Evolutionary conservation across 2,888 invertebrate species (phyloP).

Genomic region (Nephrotoma flavescens): DNA sequence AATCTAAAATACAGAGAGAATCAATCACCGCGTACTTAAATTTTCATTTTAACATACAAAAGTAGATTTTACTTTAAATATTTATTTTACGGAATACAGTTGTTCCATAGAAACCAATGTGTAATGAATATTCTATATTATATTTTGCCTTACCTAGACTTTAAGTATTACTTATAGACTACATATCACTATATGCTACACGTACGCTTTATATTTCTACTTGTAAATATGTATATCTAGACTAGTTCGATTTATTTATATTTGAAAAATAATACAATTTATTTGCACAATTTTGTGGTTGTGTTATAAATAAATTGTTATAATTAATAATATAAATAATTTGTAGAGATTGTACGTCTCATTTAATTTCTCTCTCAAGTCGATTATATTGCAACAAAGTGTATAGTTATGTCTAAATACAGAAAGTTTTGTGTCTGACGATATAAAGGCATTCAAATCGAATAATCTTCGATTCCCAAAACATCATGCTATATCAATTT

Average conservation of each 20-base stretch:
- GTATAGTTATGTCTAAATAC: no score
- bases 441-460: no score
- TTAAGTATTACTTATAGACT: not conserved
- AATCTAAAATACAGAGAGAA: not conserved
- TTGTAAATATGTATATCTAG: no score
- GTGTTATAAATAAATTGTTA: not conserved
- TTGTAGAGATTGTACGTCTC: not conserved
- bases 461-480: no score
- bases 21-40: not conserved
- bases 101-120: not conserved
- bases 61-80: not conserved
- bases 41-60: not conserved
- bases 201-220: no score
- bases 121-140: no score
- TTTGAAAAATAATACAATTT: not conserved
- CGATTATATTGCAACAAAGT: no score
- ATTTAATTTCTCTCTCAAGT: no score
- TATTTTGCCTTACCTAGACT: no score
- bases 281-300: not conserved
- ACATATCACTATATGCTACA: no score
- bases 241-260: not conserved
- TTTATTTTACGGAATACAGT: not conserved
- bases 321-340: not conserved
- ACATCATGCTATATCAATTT: no score
- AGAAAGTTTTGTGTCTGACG: no score